These are phyloP conservation scores for Eilema sororculum DNA, from an alignment of 2,888 invertebrate species.

Conservation along the genomic window DNA sequence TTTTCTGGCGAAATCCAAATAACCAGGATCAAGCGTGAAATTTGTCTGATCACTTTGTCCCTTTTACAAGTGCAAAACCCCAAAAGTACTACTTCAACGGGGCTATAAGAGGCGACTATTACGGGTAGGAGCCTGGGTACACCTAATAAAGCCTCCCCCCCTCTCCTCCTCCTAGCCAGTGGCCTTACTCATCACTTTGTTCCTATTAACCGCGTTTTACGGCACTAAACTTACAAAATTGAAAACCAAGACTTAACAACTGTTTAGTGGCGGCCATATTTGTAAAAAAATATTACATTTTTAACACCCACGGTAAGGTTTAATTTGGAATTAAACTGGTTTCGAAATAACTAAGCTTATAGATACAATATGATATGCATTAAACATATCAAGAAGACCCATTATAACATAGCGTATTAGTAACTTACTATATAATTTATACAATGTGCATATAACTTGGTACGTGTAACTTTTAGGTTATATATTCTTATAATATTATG, in stretches of 20 bases:
- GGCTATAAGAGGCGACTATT: no score
- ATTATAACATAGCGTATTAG: neutral
- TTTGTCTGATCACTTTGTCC: no score
- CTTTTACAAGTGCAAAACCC: no score
- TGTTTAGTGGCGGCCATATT: neutral
- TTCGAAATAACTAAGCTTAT: slow-evolving; percentile 5
- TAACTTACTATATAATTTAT: neutral
- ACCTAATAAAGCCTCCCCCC: no score
- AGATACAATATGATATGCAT: slow-evolving; percentile 29
- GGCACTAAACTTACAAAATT: neutral
- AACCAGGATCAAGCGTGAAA: no score
- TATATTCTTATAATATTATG: neutral
- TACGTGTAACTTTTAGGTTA: neutral
- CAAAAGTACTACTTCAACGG: no score
- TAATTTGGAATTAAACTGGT: neutral
- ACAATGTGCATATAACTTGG: slow-evolving; percentile 2
- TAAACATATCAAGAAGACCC: slow-evolving; percentile 14
- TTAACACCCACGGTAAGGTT: neutral
- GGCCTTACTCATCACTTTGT: no score
- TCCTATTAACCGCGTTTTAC: no score
- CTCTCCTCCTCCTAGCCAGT: no score
- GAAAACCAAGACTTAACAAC: neutral
- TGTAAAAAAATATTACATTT: neutral
- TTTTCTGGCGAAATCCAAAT: no score
- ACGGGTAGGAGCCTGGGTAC: no score